phyloP scores from a whole-genome alignment of 2,113 vertebrate species.

The Neogobius melanostomus region DNA sequence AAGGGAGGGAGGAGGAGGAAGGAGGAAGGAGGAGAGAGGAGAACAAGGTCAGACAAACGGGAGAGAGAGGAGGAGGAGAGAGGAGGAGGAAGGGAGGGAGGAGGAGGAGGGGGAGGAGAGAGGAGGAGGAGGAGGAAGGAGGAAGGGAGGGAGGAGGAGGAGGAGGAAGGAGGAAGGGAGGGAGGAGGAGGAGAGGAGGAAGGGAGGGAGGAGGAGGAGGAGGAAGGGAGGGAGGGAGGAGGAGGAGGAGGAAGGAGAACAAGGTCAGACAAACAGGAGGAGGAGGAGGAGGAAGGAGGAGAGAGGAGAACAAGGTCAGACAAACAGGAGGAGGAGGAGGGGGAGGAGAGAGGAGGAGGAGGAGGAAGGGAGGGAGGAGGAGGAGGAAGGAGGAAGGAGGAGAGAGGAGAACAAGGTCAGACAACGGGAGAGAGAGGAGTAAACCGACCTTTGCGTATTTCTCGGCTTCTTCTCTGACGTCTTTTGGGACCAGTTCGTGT shows the following conservation, averaged over 20 bases:
- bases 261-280: too few relatives aligned
- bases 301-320: too few relatives aligned
- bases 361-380: not conserved
- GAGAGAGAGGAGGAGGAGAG: too few relatives aligned
- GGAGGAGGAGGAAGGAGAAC: too few relatives aligned
- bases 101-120: not conserved
- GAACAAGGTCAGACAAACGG: too few relatives aligned
- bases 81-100: not conserved
- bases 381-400: not conserved
- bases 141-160: not conserved
- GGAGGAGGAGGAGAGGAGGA: too few relatives aligned
- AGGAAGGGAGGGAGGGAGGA: too few relatives aligned
- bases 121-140: not conserved
- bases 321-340: too few relatives aligned
- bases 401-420: not conserved
- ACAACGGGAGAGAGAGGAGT: not conserved
- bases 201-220: too few relatives aligned
- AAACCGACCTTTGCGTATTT: slow-evolving; percentile 92
- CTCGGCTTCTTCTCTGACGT: slow-evolving; percentile 93
- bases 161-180: not conserved
- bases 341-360: not conserved
- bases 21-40: too few relatives aligned
- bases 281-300: too few relatives aligned
- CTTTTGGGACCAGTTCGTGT: slow-evolving; percentile 94
- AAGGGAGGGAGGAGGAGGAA: not conserved